These are phyloP conservation scores for Camelus bactrianus DNA, from an alignment of 2,113 vertebrate species.

Conservation along the genomic window DNA sequence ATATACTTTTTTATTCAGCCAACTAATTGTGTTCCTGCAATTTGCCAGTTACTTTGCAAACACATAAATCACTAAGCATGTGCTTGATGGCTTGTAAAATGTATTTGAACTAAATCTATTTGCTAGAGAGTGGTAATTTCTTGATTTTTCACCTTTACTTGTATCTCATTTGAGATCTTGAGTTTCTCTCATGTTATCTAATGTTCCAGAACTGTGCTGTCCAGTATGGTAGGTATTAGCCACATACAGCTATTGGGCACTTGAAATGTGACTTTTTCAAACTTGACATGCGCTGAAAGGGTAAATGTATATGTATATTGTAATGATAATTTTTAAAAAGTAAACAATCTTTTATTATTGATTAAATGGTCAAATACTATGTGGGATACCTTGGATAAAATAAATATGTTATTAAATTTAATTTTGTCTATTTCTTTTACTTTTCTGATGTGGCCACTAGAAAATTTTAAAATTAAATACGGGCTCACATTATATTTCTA, in stretches of 20 bases:
- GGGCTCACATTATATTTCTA: neutral
- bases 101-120: neutral
- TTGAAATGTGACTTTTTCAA: neutral
- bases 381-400: neutral
- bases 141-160: constrained; percentile 19
- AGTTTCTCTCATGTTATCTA: neutral
- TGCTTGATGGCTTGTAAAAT: neutral
- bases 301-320: neutral
- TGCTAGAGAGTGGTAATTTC: neutral
- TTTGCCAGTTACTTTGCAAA: neutral
- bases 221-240: neutral
- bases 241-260: neutral
- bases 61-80: neutral
- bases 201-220: neutral
- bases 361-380: neutral
- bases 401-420: neutral
- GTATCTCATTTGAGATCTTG: neutral
- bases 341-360: neutral
- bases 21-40: neutral
- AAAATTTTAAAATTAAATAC: neutral
- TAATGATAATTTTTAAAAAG: neutral
- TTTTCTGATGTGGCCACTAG: neutral
- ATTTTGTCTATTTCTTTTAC: neutral
- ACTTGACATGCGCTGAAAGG: neutral
- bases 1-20: neutral